Conservation (phyloP, 2,797 vertebrate species). For the Cyclura pinguis region DNA sequence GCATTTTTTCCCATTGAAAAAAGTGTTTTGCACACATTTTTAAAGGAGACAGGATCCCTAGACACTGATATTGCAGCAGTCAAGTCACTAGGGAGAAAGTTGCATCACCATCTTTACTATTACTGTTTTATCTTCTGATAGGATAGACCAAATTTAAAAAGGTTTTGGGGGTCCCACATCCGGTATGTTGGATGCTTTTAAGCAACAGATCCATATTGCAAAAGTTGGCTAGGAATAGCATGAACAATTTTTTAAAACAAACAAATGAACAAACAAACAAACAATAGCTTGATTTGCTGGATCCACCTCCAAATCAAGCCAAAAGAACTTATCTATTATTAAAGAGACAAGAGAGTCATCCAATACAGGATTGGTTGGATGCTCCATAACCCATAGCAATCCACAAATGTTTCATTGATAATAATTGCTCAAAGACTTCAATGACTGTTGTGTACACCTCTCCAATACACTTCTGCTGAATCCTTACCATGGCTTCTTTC, state of each 20-base stretch:
- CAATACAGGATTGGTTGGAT: not conserved
- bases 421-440: too few species aligned
- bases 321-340: not conserved
- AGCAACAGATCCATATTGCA: not conserved
- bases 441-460: not conserved
- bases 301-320: not conserved
- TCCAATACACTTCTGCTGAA: not conserved
- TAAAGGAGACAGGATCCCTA: too few species aligned
- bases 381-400: not conserved
- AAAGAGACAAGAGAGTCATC: not conserved
- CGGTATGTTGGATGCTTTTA: not conserved
- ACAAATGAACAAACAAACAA: too few species aligned
- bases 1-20: too few species aligned
- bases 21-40: too few species aligned
- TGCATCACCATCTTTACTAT: too few species aligned
- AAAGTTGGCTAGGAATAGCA: not conserved
- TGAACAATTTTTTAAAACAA: too few species aligned
- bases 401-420: not conserved
- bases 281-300: not conserved
- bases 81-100: too few species aligned
- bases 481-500: not conserved
- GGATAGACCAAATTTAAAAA: not conserved
- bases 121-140: too few species aligned
- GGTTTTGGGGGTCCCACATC: not conserved
- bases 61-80: too few species aligned